A percentile compares a stretch with the other conserved stretches of the same genome.
These are phyloP conservation scores for Cabera pusaria DNA, from an alignment of 2,888 invertebrate genomes.

Conservation along the genomic window DNA sequence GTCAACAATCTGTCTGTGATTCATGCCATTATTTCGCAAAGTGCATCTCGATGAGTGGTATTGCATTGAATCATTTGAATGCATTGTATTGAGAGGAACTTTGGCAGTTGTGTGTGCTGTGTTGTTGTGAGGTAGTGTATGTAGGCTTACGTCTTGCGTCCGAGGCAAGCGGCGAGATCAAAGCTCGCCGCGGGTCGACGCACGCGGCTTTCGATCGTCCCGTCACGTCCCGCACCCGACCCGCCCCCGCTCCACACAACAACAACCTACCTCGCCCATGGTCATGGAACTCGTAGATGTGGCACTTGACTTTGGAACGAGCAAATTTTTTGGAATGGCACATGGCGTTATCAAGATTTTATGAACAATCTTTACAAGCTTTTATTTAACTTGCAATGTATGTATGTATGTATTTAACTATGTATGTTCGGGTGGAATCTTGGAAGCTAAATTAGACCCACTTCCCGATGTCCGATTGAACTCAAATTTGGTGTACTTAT, in stretches of 20 bases:
- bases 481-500: too few relatives aligned
- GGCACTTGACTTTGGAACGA: too few relatives aligned
- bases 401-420: too few relatives aligned
- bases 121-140: conserved; percentile 4
- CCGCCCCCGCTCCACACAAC: conserved; percentile 40
- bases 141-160: conserved; percentile 31
- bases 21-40: conserved; percentile 4
- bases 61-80: too few relatives aligned
- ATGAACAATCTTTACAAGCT: too few relatives aligned
- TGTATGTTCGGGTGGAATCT: too few relatives aligned
- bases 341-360: background rate
- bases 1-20: too few relatives aligned
- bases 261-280: conserved; percentile 39
- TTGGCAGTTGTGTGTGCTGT: conserved; percentile 15
- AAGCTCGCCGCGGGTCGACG: conserved; percentile 75
- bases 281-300: conserved; percentile 25
- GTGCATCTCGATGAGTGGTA: conserved; percentile 4
- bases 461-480: too few relatives aligned
- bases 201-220: conserved; percentile 65
- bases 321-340: too few relatives aligned
- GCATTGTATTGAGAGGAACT: conserved; percentile 13
- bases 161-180: conserved; percentile 56
- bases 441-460: too few relatives aligned
- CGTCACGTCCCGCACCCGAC: conserved; percentile 47
- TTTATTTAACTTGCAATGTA: too few relatives aligned